A percentile compares a stretch with the other conserved stretches of the same genome.
Evolutionary conservation across 2,797 vertebrate genomes (phyloP).

Genomic region (Hylomyscus alleni): DNA sequence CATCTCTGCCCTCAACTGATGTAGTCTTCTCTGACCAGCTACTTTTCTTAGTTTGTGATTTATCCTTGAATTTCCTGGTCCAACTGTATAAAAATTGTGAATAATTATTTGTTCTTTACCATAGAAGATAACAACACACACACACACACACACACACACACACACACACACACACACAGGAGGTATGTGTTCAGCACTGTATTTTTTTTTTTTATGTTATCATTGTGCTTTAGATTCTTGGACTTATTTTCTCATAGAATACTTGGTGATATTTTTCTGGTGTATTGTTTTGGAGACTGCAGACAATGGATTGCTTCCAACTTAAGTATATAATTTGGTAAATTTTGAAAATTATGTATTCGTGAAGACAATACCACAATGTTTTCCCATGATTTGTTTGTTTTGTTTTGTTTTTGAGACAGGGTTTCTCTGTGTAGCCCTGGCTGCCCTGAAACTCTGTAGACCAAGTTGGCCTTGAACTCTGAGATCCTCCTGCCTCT

Average conservation of each 20-base stretch:
- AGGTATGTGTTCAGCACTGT: background rate
- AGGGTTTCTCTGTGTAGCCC: background rate
- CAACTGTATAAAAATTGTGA: slow-evolving; percentile 44
- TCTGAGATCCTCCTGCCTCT: background rate
- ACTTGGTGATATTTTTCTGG: background rate
- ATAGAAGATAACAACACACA: background rate
- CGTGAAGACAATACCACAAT: background rate
- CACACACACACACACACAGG: background rate
- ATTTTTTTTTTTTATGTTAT: slow-evolving; percentile 51
- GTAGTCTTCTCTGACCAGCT: background rate
- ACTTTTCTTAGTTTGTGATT: slow-evolving; percentile 51
- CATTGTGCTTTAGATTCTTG: background rate
- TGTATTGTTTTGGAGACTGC: background rate
- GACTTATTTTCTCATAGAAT: slow-evolving; percentile 10
- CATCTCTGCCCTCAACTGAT: background rate
- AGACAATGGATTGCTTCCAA: slow-evolving; percentile 15
- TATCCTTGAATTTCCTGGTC: slow-evolving; percentile 62
- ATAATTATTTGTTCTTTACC: slow-evolving; percentile 39
- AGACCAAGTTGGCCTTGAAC: background rate
- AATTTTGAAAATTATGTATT: slow-evolving; percentile 30
- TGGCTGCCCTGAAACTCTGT: background rate
- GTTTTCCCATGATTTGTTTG: background rate
- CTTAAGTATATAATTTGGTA: slow-evolving; percentile 64
- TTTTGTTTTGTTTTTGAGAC: background rate
- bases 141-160: background rate